phyloP scores from a whole-genome alignment of 2,113 vertebrate genomes.

The Narcine bancroftii region DNA sequence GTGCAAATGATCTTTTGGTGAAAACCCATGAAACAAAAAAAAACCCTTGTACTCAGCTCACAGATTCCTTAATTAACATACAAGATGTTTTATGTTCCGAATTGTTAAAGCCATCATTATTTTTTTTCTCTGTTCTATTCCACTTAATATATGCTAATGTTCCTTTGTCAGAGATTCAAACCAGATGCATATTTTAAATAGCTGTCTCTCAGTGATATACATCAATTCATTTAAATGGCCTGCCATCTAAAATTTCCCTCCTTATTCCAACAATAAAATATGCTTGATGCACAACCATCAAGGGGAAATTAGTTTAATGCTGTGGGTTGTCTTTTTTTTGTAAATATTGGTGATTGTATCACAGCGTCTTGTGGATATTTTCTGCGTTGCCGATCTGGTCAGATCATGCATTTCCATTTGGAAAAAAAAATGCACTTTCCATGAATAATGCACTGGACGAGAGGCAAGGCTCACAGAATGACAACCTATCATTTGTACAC shows the following conservation, averaged over 20 bases:
- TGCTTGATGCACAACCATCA: constrained; percentile 15
- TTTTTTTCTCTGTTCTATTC: not conserved
- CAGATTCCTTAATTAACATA: not conserved
- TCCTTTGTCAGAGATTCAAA: constrained; percentile 1
- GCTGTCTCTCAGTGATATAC: not conserved
- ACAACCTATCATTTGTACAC: not conserved
- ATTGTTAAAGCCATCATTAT: constrained; percentile 2
- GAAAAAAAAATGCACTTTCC: not conserved
- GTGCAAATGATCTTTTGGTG: not conserved
- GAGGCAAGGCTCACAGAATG: not conserved
- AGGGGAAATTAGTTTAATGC: constrained; percentile 18
- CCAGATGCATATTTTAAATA: constrained; percentile 29
- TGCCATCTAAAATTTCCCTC: constrained; percentile 20
- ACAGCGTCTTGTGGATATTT: not conserved
- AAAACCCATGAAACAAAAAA: not conserved
- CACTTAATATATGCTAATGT: constrained; percentile 1
- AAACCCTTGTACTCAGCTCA: too few species aligned
- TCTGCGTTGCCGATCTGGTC: not conserved
- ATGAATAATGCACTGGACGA: not conserved
- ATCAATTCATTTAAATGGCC: constrained; percentile 22
- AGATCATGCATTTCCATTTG: not conserved
- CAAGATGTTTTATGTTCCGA: not conserved
- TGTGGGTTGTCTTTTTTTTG: not conserved
- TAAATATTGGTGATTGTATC: constrained; percentile 17
- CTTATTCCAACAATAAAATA: not conserved